phyloP scores from a whole-genome alignment of 2,113 vertebrate species.

The Silurus asotus region DNA sequence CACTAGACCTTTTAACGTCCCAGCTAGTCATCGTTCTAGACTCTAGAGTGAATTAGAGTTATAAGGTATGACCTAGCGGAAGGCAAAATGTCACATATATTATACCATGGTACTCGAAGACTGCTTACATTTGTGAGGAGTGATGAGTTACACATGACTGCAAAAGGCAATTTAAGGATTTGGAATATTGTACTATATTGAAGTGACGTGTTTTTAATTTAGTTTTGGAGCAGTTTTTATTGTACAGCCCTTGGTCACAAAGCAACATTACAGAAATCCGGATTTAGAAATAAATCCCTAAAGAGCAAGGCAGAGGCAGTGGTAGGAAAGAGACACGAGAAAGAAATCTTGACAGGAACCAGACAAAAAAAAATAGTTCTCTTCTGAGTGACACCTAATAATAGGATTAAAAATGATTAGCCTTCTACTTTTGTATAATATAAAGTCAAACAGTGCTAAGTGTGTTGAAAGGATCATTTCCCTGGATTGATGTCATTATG shows the following conservation, averaged over 20 bases:
- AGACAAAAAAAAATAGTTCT: not conserved
- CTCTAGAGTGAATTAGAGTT: slow-evolving; percentile 39
- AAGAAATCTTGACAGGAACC: not conserved
- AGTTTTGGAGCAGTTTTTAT: not conserved
- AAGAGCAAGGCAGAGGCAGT: not conserved
- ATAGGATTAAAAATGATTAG: not conserved
- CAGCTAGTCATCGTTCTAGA: slow-evolving; percentile 46
- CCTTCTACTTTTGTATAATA: not conserved
- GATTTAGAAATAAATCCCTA: not conserved
- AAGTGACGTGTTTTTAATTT: not conserved
- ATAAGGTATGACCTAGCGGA: slow-evolving; percentile 21
- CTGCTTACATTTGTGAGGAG: not conserved
- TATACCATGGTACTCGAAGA: not conserved
- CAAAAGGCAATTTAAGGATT: not conserved
- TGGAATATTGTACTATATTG: not conserved
- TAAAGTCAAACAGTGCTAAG: not conserved
- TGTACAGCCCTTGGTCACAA: not conserved
- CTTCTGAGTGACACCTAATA: not conserved
- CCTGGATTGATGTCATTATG: not conserved
- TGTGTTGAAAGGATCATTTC: not conserved
- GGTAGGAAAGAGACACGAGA: not conserved
- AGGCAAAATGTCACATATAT: slow-evolving; percentile 24
- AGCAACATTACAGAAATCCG: not conserved
- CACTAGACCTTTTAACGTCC: slow-evolving; percentile 62
- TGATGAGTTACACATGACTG: not conserved